phyloP scores from a whole-genome alignment of 1,140 invertebrate species.

The Berghia stephanieae region DNA sequence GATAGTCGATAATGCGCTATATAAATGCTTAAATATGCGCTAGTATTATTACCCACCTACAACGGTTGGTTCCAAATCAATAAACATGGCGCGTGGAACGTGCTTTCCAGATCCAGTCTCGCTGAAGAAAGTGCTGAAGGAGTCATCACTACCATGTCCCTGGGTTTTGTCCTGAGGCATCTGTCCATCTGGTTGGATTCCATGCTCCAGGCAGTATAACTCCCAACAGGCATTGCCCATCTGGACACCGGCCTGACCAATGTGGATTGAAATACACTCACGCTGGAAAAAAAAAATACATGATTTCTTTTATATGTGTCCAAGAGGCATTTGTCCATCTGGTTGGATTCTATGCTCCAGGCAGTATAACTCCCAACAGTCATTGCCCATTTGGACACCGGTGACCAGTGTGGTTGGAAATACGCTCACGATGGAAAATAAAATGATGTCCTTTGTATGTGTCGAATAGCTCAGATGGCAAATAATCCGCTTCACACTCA shows the following conservation, averaged over 20 bases:
- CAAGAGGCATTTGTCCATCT: neutral
- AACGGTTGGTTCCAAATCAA: slow-evolving; percentile 50
- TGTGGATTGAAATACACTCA: slow-evolving; percentile 68
- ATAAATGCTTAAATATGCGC: too few species aligned
- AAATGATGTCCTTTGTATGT: too few species aligned
- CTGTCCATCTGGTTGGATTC: slow-evolving; percentile 85
- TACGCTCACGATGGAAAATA: slow-evolving; percentile 68
- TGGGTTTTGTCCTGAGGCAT: slow-evolving; percentile 52
- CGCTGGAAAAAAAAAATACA: neutral
- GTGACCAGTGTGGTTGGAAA: slow-evolving; percentile 89
- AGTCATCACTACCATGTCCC: slow-evolving; percentile 38
- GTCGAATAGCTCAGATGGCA: too few species aligned
- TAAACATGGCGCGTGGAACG: slow-evolving; percentile 73
- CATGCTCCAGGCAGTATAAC: slow-evolving; percentile 73
- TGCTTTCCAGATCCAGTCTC: slow-evolving; percentile 46
- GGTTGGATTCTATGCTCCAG: slow-evolving; percentile 81
- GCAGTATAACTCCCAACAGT: slow-evolving; percentile 46
- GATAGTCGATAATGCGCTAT: too few species aligned
- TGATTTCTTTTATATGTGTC: neutral
- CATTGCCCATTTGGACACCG: slow-evolving; percentile 55
- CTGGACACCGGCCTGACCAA: slow-evolving; percentile 78
- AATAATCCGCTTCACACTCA: too few species aligned
- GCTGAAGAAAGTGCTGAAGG: slow-evolving; percentile 52
- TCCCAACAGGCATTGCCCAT: slow-evolving; percentile 7
- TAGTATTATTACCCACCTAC: too few species aligned